phyloP scores from a whole-genome alignment of 2,113 vertebrate species.

The Murina feae region DNA sequence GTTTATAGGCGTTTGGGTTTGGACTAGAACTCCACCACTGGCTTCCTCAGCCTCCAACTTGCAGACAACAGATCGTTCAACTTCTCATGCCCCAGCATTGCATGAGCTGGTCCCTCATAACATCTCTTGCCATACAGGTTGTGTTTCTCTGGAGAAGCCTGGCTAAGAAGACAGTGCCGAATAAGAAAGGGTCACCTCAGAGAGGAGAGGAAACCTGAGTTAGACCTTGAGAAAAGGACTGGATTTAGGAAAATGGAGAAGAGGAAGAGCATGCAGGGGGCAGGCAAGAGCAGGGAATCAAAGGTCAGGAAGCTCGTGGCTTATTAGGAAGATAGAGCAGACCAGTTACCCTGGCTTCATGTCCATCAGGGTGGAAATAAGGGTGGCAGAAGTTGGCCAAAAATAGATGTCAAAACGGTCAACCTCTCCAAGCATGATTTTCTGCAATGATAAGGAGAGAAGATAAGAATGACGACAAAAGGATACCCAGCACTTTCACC shows the following conservation, averaged over 20 bases:
- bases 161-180: not conserved
- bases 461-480: not conserved
- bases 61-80: not conserved
- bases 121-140: not conserved
- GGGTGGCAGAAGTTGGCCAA: not conserved
- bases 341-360: not conserved
- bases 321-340: not conserved
- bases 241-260: not conserved
- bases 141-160: not conserved
- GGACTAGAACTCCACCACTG: not conserved
- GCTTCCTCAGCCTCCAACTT: not conserved
- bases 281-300: not conserved
- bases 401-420: not conserved
- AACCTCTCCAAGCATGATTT: not conserved
- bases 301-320: not conserved
- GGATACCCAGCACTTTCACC: not conserved
- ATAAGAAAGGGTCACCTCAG: not conserved
- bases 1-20: not conserved
- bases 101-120: not conserved
- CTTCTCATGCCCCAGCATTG: not conserved
- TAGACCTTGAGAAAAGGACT: not conserved
- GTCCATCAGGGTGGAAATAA: not conserved
- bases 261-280: not conserved
- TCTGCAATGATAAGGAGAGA: not conserved
- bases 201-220: not conserved